Evolutionary conservation across 2,797 vertebrate genomes (phyloP).

Genomic region (Muraenolepis orangiensis): DNA sequence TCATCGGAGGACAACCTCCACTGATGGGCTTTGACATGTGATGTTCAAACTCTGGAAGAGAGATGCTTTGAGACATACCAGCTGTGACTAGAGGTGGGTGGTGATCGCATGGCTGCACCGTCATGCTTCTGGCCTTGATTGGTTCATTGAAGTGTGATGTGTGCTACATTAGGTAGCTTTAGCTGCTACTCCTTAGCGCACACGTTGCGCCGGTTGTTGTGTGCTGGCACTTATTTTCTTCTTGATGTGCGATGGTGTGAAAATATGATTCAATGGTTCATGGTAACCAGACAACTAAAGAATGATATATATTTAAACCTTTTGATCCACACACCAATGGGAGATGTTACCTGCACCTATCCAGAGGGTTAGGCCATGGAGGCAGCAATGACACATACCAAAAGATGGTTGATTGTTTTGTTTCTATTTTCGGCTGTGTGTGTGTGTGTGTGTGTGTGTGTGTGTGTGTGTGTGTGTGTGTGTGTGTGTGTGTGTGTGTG

Average conservation of each 20-base stretch:
- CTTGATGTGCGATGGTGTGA: background rate
- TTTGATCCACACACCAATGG: background rate
- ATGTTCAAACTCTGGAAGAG: background rate
- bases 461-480: no score
- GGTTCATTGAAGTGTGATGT: background rate
- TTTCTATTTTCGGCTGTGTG: background rate
- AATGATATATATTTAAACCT: background rate
- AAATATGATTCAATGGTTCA: background rate
- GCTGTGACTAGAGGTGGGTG: background rate
- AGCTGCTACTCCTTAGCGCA: background rate
- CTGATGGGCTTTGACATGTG: background rate
- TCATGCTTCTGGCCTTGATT: background rate
- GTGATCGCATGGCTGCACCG: background rate
- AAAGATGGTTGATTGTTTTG: background rate
- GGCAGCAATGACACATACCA: background rate
- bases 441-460: background rate
- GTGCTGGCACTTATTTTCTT: background rate
- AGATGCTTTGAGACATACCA: background rate
- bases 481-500: background rate
- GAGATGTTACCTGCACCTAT: background rate
- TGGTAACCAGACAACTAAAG: background rate
- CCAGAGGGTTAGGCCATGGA: background rate
- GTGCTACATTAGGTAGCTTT: background rate
- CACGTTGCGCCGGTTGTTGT: background rate
- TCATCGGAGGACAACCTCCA: background rate